phyloP scores from a whole-genome alignment of 2,113 vertebrate species.

The Sciurus niger region DNA sequence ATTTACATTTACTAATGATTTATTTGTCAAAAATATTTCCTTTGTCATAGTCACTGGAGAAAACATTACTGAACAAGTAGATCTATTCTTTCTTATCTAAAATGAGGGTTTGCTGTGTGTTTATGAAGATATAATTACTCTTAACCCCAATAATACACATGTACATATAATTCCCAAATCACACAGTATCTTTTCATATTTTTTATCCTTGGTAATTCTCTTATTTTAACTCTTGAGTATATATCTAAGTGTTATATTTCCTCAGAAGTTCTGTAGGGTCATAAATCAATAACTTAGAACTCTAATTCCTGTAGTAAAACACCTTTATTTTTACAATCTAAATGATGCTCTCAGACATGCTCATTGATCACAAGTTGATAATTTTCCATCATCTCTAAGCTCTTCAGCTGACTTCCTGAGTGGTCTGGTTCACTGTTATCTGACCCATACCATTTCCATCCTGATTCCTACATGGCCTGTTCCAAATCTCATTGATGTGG shows the following conservation, averaged over 20 bases:
- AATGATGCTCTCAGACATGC: background rate
- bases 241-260: slow-evolving; percentile 23
- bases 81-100: background rate
- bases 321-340: slow-evolving; percentile 37
- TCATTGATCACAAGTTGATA: background rate
- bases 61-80: background rate
- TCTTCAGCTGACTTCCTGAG: background rate
- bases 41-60: background rate
- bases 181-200: background rate
- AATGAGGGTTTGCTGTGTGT: background rate
- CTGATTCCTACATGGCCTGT: background rate
- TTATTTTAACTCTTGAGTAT: slow-evolving; percentile 30
- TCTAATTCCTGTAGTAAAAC: slow-evolving; percentile 4
- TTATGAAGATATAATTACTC: background rate
- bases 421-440: background rate
- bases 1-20: background rate
- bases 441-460: background rate
- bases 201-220: slow-evolving; percentile 34
- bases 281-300: slow-evolving; percentile 53
- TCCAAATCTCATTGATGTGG: background rate
- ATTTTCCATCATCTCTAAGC: background rate
- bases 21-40: slow-evolving; percentile 42
- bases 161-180: background rate
- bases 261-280: slow-evolving; percentile 1
- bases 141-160: background rate